Evolutionary conservation across 2,888 invertebrate species (phyloP).

Genomic region (Tachina lurida): DNA sequence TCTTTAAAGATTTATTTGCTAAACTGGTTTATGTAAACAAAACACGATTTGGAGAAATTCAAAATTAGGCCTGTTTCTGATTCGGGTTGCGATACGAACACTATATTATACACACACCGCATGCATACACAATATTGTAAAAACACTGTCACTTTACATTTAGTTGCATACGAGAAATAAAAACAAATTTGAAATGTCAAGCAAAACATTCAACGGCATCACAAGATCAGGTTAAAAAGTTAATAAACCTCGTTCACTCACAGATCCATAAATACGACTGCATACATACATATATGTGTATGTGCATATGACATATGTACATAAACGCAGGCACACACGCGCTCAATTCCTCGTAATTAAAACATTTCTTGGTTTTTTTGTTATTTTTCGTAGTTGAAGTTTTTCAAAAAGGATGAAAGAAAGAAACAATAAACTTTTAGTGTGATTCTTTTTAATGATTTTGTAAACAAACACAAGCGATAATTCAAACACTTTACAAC

Average conservation of each 20-base stretch:
- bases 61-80: no score
- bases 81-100: no score
- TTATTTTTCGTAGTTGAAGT: constrained; percentile 28
- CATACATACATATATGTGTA: no score
- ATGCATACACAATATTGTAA: constrained; percentile 18
- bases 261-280: not conserved
- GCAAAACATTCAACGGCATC: constrained; percentile 31
- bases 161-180: constrained; percentile 22
- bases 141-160: constrained; percentile 24
- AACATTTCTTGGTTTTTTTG: constrained; percentile 21
- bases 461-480: constrained; percentile 65
- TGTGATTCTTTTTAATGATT: constrained; percentile 69
- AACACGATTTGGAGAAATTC: no score
- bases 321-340: not conserved
- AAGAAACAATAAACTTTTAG: constrained; percentile 39
- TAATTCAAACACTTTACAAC: constrained; percentile 56
- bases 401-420: constrained; percentile 4
- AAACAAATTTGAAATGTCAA: constrained; percentile 50
- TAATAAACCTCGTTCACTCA: constrained; percentile 45
- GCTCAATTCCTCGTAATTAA: not conserved
- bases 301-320: constrained; percentile 1
- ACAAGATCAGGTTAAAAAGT: constrained; percentile 27
- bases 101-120: not conserved
- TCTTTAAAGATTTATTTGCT: no score
- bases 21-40: no score